Conservation (phyloP, 2,797 vertebrate species). For the Cephalopachus bancanus region DNA sequence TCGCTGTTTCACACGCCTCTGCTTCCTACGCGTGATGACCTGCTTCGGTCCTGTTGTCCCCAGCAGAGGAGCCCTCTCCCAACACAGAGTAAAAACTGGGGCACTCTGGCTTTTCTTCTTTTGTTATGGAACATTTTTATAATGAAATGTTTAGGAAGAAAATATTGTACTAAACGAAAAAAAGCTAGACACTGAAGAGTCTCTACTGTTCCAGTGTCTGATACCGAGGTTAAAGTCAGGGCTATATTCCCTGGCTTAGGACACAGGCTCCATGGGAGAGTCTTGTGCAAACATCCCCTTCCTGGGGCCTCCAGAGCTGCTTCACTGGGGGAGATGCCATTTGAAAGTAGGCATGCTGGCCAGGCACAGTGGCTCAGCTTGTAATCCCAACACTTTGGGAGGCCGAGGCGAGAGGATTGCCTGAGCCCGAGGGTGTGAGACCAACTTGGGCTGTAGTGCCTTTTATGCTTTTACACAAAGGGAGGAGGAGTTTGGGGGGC, state of each 20-base stretch:
- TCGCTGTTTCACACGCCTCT: background rate
- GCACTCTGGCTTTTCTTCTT: background rate
- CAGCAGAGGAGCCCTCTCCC: background rate
- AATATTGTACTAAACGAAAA: slow-evolving; percentile 13
- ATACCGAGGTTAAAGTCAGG: background rate
- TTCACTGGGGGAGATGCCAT: background rate
- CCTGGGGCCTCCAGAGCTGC: background rate
- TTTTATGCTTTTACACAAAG: no score
- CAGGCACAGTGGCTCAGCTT: no score
- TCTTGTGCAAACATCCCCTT: background rate
- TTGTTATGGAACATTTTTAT: background rate
- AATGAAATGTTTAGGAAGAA: slow-evolving; percentile 1
- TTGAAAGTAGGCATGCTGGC: background rate
- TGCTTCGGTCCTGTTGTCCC: background rate
- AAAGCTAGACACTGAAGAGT: background rate
- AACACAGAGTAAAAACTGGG: background rate
- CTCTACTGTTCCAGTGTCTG: background rate
- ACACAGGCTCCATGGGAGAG: background rate
- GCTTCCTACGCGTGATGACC: background rate
- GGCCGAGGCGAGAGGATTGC: no score
- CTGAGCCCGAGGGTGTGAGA: no score
- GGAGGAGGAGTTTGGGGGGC: no score
- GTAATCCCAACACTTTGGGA: no score
- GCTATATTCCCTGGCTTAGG: background rate
- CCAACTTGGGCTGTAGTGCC: no score